Evolutionary conservation across 2,888 invertebrate species (phyloP).

Genomic region (Muscina levida): DNA sequence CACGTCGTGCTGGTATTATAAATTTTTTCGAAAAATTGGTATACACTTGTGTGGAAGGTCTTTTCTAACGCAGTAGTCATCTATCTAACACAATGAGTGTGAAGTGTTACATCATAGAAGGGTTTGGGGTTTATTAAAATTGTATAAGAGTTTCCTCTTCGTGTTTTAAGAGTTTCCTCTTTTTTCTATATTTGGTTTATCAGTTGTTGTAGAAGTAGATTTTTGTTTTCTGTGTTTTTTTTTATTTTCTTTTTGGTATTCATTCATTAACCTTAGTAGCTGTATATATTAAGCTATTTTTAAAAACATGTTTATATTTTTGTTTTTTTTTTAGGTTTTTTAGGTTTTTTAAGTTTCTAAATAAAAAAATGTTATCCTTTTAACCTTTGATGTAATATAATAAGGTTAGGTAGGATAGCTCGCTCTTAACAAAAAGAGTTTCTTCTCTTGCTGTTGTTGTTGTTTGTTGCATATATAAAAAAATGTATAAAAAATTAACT

Average conservation of each 20-base stretch:
- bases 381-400: no score
- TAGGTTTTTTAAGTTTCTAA: background rate
- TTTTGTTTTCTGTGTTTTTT: background rate
- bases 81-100: no score
- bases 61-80: no score
- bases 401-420: background rate
- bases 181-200: no score
- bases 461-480: constrained; percentile 26
- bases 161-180: no score
- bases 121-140: no score
- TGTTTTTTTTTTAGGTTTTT: constrained; percentile 25
- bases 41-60: no score
- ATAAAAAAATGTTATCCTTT: constrained; percentile 5
- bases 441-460: constrained; percentile 37
- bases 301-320: constrained; percentile 31
- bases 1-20: no score
- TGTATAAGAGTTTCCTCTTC: no score
- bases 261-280: background rate
- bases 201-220: no score
- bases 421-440: background rate
- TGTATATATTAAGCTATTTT: constrained; percentile 50
- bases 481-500: constrained; percentile 61
- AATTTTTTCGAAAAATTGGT: no score
- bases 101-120: no score
- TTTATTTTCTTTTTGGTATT: constrained; percentile 3